Conservation (phyloP, 1,140 invertebrate species). For the Saxidomus purpurata region DNA sequence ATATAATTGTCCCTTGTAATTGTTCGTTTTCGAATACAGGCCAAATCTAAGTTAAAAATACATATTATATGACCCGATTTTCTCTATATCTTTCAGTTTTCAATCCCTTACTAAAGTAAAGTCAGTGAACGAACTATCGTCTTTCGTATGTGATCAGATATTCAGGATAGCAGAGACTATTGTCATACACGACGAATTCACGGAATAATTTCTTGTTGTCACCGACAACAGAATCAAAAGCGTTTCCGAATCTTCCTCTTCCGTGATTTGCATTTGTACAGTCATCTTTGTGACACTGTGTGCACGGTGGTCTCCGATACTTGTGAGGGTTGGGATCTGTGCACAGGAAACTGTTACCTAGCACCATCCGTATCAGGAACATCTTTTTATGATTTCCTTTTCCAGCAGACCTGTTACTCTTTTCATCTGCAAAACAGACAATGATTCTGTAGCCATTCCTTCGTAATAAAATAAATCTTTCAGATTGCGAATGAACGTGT, state of each 20-base stretch:
- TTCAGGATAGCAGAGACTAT: constrained; percentile 76
- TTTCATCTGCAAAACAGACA: constrained; percentile 4
- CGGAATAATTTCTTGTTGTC: constrained; percentile 76
- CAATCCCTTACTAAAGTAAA: background rate
- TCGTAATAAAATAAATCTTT: background rate
- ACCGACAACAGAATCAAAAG: constrained; percentile 75
- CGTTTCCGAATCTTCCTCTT: background rate
- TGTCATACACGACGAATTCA: constrained; percentile 80
- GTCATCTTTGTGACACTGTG: constrained; percentile 9
- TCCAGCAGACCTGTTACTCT: background rate
- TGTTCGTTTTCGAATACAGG: no score
- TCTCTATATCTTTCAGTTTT: background rate
- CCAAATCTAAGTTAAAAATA: background rate
- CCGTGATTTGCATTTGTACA: background rate
- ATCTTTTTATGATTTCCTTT: constrained; percentile 26
- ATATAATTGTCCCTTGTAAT: no score
- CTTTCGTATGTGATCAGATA: constrained; percentile 79
- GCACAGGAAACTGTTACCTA: constrained; percentile 57
- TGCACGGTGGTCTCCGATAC: constrained; percentile 57
- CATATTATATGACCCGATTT: background rate
- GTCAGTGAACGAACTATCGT: background rate
- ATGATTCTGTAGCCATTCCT: background rate
- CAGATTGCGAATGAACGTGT: background rate
- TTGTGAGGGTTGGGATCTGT: constrained; percentile 23
- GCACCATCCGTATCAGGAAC: constrained; percentile 63